Conservation (phyloP, 2,797 vertebrate genomes). For the Sebastes variabilis region DNA sequence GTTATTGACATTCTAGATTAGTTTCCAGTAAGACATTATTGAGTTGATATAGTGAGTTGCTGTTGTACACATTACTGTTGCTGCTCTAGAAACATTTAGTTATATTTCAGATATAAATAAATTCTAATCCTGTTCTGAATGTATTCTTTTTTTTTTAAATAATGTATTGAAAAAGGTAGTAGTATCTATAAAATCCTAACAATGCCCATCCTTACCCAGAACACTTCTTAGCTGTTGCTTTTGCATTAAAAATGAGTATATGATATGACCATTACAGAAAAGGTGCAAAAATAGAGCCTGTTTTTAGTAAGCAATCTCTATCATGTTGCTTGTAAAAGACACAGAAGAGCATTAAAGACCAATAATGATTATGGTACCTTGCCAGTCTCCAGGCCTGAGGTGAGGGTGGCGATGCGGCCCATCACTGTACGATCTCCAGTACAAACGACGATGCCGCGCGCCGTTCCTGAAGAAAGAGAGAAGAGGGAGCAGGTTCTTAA, state of each 20-base stretch:
- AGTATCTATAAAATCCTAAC: too few species aligned
- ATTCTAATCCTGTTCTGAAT: too few species aligned
- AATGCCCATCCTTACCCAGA: background rate
- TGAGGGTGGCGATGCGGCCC: constrained; percentile 93
- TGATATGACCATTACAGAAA: background rate
- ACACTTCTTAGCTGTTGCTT: background rate
- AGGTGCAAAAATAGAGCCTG: background rate
- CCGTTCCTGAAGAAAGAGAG: constrained; percentile 82
- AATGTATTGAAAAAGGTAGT: too few species aligned
- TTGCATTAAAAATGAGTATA: background rate
- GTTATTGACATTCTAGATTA: too few species aligned
- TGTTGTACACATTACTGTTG: background rate
- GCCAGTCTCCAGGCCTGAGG: constrained; percentile 91
- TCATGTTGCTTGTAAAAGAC: background rate
- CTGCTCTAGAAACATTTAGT: too few species aligned
- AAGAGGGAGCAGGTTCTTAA: background rate
- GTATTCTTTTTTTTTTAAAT: too few species aligned
- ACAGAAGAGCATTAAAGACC: background rate
- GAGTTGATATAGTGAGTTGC: too few species aligned
- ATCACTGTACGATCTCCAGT: constrained; percentile 93
- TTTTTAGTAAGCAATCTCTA: background rate
- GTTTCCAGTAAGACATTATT: too few species aligned
- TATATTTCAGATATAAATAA: too few species aligned
- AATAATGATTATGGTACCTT: constrained; percentile 71
- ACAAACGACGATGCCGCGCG: constrained; percentile 90